Percentiles rank a stretch among this genome's conserved stretches.
Conservation (phyloP, 2,797 vertebrate genomes). For the Babyrousa celebensis region DNA sequence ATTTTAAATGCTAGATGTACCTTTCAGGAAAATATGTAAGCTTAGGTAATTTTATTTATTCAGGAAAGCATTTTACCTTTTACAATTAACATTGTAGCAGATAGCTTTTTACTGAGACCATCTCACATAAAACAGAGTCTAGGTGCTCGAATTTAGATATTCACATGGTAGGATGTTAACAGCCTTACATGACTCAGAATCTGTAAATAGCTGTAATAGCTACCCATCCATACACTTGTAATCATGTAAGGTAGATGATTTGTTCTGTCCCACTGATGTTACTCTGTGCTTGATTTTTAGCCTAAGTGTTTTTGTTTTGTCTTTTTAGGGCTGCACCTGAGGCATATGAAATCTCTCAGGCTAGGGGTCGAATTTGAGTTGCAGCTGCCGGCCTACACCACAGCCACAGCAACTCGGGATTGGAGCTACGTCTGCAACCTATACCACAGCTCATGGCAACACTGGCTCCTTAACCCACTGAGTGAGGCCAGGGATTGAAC, state of each 20-base stretch:
- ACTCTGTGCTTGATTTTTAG: not conserved
- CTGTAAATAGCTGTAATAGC: constrained; percentile 59
- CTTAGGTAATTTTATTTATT: constrained; percentile 41
- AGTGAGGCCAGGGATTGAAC: too few relatives aligned
- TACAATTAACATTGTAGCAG: constrained; percentile 10
- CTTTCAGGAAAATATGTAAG: not conserved
- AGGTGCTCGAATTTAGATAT: constrained; percentile 17
- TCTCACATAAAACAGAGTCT: constrained; percentile 43
- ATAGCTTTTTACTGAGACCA: constrained; percentile 51
- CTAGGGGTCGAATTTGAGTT: too few relatives aligned
- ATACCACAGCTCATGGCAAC: too few relatives aligned
- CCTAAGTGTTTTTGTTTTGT: not conserved
- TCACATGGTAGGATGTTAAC: not conserved
- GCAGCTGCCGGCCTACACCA: too few relatives aligned
- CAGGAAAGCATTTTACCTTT: constrained; percentile 7
- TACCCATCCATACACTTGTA: constrained; percentile 32
- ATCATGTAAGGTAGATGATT: not conserved
- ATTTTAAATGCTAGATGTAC: constrained; percentile 45
- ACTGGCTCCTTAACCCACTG: too few relatives aligned
- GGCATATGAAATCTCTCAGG: too few relatives aligned
- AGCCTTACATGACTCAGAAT: constrained; percentile 30
- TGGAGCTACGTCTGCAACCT: too few relatives aligned
- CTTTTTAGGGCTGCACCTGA: too few relatives aligned
- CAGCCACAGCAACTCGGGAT: too few relatives aligned
- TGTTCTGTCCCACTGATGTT: not conserved